A percentile compares a stretch with the other conserved stretches of the same genome.
These are phyloP conservation scores for Nerophis lumbriciformis DNA, from an alignment of 2,113 vertebrate genomes.

Conservation along the genomic window DNA sequence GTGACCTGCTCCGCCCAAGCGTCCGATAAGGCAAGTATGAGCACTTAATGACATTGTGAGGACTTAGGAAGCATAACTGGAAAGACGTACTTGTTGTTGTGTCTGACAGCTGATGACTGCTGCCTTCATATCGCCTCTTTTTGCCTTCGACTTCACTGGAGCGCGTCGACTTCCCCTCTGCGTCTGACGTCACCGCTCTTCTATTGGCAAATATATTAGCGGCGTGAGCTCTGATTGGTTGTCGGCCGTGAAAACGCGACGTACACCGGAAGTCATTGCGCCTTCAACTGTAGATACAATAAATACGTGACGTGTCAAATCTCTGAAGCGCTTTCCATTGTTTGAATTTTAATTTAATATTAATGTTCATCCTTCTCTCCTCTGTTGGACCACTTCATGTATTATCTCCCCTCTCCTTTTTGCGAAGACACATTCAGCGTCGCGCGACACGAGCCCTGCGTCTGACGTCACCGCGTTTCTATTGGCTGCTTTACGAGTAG, in stretches of 20 bases:
- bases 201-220: constrained; percentile 16
- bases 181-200: constrained; percentile 4
- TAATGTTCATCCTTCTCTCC: background rate
- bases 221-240: constrained; percentile 43
- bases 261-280: constrained; percentile 36
- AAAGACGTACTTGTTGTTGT: constrained; percentile 10
- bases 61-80: constrained; percentile 1
- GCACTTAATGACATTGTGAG: background rate
- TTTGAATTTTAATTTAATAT: background rate
- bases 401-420: background rate
- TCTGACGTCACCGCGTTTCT: constrained; percentile 6
- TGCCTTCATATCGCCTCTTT: background rate
- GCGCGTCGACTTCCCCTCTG: background rate
- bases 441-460: background rate
- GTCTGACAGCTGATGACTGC: background rate
- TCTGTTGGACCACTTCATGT: background rate
- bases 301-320: constrained; percentile 43
- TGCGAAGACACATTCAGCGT: background rate
- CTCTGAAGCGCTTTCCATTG: background rate
- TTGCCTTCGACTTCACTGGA: background rate
- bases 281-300: background rate
- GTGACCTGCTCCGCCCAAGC: constrained; percentile 31
- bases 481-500: constrained; percentile 12
- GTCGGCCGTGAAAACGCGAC: constrained; percentile 10
- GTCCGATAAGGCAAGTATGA: constrained; percentile 23